Percentiles rank a stretch among this genome's conserved stretches.
These are phyloP conservation scores for Psococerastis gibbosa DNA, from an alignment of 2,888 invertebrate species.

Conservation along the genomic window DNA sequence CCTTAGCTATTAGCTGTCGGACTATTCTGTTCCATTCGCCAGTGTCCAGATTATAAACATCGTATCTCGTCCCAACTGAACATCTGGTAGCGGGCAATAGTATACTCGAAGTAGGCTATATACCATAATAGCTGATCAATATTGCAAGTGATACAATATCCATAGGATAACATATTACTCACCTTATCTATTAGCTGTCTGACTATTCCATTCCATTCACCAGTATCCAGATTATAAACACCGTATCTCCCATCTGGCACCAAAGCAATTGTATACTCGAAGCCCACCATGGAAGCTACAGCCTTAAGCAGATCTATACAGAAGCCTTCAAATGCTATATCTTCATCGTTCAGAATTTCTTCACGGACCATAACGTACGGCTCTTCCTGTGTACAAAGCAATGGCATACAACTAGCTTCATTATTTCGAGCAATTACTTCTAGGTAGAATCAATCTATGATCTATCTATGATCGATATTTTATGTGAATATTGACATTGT, in stretches of 20 bases:
- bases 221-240: slow-evolving; percentile 67
- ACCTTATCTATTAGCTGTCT: slow-evolving; percentile 72
- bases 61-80: too few relatives aligned
- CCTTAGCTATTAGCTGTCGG: slow-evolving; percentile 68
- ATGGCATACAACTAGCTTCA: neutral
- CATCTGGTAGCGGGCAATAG: too few relatives aligned
- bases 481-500: too few relatives aligned
- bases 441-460: too few relatives aligned
- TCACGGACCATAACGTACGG: slow-evolving; percentile 83
- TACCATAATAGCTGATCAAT: too few relatives aligned
- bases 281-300: slow-evolving; percentile 68
- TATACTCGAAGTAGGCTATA: too few relatives aligned
- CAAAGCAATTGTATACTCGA: slow-evolving; percentile 65
- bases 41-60: slow-evolving; percentile 68
- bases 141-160: neutral
- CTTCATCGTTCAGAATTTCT: slow-evolving; percentile 68
- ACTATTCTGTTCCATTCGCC: slow-evolving; percentile 85
- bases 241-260: slow-evolving; percentile 83
- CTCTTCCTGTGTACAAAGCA: slow-evolving; percentile 47
- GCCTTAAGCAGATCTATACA: slow-evolving; percentile 74
- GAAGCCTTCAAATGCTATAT: slow-evolving; percentile 76
- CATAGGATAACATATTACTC: slow-evolving; percentile 19
- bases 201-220: slow-evolving; percentile 81
- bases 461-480: too few relatives aligned
- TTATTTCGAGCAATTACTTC: too few relatives aligned